Conservation (phyloP, 1,140 invertebrate species). For the Drosophila repleta region DNA sequence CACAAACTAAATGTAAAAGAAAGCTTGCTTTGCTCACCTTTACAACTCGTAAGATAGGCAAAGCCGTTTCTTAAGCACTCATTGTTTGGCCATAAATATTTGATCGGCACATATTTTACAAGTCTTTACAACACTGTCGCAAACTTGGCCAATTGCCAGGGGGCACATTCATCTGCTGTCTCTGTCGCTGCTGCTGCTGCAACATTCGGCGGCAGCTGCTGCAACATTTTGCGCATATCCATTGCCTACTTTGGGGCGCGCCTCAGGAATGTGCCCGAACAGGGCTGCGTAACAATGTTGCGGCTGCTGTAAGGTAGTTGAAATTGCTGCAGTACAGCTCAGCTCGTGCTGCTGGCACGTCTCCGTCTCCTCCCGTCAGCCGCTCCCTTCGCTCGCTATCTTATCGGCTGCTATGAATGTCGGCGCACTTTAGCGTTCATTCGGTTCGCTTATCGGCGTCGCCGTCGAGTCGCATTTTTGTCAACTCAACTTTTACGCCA, state of each 20-base stretch:
- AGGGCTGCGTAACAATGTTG: slow-evolving; percentile 30
- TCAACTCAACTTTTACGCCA: slow-evolving; percentile 53
- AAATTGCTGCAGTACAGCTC: slow-evolving; percentile 44
- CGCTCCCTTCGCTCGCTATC: slow-evolving; percentile 1
- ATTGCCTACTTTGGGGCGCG: slow-evolving; percentile 48
- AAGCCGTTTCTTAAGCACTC: background rate
- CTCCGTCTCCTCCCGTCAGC: background rate
- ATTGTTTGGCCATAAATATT: slow-evolving; percentile 2
- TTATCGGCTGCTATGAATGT: slow-evolving; percentile 47
- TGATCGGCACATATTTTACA: slow-evolving; percentile 9
- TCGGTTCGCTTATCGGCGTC: slow-evolving; percentile 58
- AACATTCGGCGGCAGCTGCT: slow-evolving; percentile 43
- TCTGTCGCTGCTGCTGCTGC: slow-evolving; percentile 43
- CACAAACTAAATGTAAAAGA: too few species aligned
- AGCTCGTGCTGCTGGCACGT: background rate
- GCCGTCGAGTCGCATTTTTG: slow-evolving; percentile 48
- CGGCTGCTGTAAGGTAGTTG: slow-evolving; percentile 22
- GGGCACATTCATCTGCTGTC: slow-evolving; percentile 18
- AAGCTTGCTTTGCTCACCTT: too few species aligned
- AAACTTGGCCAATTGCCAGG: slow-evolving; percentile 35
- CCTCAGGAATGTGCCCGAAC: slow-evolving; percentile 40
- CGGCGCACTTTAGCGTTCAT: slow-evolving; percentile 39
- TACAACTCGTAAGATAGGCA: too few species aligned
- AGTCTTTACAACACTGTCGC: slow-evolving; percentile 5
- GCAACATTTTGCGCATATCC: slow-evolving; percentile 60